Conservation (phyloP, 2,888 invertebrate species). For the Tiphia femorata region DNA sequence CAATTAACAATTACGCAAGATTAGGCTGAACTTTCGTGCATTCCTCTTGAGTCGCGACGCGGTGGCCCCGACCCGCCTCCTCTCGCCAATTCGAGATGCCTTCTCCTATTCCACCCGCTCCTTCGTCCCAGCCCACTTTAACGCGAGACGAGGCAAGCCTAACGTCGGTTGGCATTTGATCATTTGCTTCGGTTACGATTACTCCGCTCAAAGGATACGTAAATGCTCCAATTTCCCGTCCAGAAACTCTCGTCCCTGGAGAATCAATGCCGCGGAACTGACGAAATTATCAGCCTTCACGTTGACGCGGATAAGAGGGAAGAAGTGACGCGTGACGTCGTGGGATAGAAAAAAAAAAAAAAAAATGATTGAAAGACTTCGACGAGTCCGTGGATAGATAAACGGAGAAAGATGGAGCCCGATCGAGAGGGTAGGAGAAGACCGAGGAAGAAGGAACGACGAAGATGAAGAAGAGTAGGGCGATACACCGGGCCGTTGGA, state of each 20-base stretch:
- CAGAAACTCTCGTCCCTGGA: too few relatives aligned
- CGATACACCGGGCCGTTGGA: conserved; percentile 1
- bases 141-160: conserved; percentile 35
- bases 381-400: too few relatives aligned
- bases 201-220: conserved; percentile 16
- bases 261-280: too few relatives aligned
- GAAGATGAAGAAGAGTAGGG: background rate
- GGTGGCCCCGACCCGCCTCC: background rate
- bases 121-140: background rate
- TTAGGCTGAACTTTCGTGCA: background rate
- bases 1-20: conserved; percentile 19
- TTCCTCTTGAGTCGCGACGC: too few relatives aligned
- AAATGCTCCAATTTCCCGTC: conserved; percentile 12
- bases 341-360: too few relatives aligned
- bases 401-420: too few relatives aligned
- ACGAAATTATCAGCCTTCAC: too few relatives aligned
- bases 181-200: conserved; percentile 41
- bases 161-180: conserved; percentile 47
- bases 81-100: background rate
- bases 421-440: too few relatives aligned
- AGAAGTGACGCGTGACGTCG: too few relatives aligned
- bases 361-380: too few relatives aligned
- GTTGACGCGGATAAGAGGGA: too few relatives aligned
- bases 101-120: background rate
- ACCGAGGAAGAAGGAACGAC: too few relatives aligned